Percentiles rank a stretch among this genome's conserved stretches.
phyloP scores from a whole-genome alignment of 2,888 invertebrate species.

The Ypsolopha sequella region DNA sequence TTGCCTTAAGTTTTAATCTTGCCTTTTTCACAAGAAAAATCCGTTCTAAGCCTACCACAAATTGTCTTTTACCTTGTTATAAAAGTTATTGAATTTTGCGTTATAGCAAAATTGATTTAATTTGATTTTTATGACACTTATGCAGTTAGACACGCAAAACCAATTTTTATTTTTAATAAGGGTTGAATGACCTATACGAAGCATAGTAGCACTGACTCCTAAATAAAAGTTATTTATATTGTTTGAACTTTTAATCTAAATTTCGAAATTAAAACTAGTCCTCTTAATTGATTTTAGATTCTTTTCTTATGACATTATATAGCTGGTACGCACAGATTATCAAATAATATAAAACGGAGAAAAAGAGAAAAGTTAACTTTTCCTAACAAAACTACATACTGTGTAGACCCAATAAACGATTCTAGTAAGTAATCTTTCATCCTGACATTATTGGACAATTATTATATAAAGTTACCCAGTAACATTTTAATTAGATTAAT shows the following conservation, averaged over 20 bases:
- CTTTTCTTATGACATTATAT: background rate
- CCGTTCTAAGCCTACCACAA: background rate
- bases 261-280: background rate
- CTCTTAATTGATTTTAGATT: background rate
- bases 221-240: background rate
- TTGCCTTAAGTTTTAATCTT: background rate
- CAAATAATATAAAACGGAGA: background rate
- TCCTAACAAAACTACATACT: no score
- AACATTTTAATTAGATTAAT: no score
- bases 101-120: conserved; percentile 9
- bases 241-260: background rate
- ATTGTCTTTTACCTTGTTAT: background rate
- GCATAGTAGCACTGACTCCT: background rate
- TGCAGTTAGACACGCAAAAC: conserved; percentile 3
- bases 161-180: conserved; percentile 6
- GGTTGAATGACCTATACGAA: conserved; percentile 1
- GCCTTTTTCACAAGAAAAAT: background rate
- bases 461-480: background rate
- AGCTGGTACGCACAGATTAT: background rate
- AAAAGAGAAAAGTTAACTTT: background rate
- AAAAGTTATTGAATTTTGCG: conserved; percentile 7
- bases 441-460: no score
- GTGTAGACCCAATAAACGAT: no score
- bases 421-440: no score
- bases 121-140: conserved; percentile 2